Evolutionary conservation across 2,888 invertebrate genomes (phyloP), one percentile per base, ranked within the genome.

Genomic region (Formica aserva): DNA sequence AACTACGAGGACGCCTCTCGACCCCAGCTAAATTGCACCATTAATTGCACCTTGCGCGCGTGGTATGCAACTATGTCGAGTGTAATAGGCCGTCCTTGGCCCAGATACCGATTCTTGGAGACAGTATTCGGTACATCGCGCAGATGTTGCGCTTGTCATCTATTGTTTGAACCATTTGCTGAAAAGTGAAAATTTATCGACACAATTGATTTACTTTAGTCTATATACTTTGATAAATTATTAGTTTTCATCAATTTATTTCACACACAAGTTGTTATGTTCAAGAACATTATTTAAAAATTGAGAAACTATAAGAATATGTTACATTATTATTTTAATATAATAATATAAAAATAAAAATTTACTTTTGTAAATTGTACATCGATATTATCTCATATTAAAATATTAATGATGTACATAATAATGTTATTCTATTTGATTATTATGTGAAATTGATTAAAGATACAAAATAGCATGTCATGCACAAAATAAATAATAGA

Each of bases 41-140:
- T 92, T 92, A 92, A 91, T 92, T 91, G 88, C 87, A 86, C 86
- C 66, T 63, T 82, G 81, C 74, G 78, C 85, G 60, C 84, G 29
- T 69, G 85, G 77, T 89, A 90, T 90, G 89, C 86, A 91, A 91
- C 87, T 84, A 82, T 89, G 88, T 88, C 86, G 88, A 91, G 89
- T 88, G 89, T 78, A 86, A 88, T 75, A 86, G 86, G 80, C 67
- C 87, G 92, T 90, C 92, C 92, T 92, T 92, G 92, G 89, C 89
- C 92, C 81, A 85, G 84, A 92, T 91, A 86, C 83, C 85, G 84
- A 88, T 83, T 84, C 89, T 13, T 69, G 32, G 63, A 87, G 83
- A 78, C 65, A 62, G 2, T 45, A 9, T 32, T 45, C 13, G 22
- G 48, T n/a, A 57, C 22, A 29, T 67, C 60, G 38, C 55, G 41